phyloP scores from a whole-genome alignment of 2,797 vertebrate species.

The Anableps anableps region DNA sequence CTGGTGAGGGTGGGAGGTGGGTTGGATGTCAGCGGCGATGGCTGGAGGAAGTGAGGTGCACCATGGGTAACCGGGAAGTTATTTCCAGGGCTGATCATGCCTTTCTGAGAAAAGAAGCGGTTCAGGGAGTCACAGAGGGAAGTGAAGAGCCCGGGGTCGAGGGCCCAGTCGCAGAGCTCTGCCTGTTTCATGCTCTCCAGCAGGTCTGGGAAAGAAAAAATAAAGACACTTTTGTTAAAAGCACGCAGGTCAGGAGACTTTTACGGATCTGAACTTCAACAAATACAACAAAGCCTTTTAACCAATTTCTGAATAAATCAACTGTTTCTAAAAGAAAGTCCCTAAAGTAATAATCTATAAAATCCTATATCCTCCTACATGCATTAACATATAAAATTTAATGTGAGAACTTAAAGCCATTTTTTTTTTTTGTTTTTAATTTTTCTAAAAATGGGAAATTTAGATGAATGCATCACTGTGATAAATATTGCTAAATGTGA shows the following conservation, averaged over 20 bases:
- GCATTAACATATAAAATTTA: too few relatives aligned
- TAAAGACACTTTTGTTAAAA: slow-evolving; percentile 1
- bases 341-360: neutral
- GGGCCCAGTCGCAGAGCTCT: slow-evolving; percentile 94
- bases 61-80: slow-evolving; percentile 62
- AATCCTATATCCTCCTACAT: neutral
- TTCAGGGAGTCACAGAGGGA: slow-evolving; percentile 98
- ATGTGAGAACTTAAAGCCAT: neutral
- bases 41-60: slow-evolving; percentile 54
- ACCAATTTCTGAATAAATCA: neutral
- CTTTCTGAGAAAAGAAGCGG: slow-evolving; percentile 95
- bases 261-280: neutral
- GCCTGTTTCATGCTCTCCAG: slow-evolving; percentile 97
- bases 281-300: neutral
- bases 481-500: too few relatives aligned
- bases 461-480: too few relatives aligned
- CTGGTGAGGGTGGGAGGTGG: slow-evolving; percentile 70
- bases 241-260: neutral
- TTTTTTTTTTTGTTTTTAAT: neutral
- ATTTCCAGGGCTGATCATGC: slow-evolving; percentile 82
- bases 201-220: slow-evolving; percentile 81
- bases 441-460: too few relatives aligned
- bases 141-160: slow-evolving; percentile 94
- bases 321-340: neutral
- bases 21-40: slow-evolving; percentile 40